Conservation (phyloP, 1,140 invertebrate species). For the Aricia agestis region DNA sequence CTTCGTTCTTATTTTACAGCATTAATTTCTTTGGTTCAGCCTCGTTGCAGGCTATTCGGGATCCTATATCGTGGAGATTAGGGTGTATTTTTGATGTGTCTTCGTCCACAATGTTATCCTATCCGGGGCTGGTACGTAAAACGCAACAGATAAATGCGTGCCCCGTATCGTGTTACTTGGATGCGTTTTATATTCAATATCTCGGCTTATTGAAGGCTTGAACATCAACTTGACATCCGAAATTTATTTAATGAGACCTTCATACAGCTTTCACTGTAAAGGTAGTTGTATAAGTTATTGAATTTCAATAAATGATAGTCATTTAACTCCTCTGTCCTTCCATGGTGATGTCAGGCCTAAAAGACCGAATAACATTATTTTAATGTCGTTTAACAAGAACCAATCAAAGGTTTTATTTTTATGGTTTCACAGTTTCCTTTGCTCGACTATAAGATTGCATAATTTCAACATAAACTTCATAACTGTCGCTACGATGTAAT, state of each 20-base stretch:
- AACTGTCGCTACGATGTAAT: not conserved
- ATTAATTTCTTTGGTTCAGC: conserved; percentile 35
- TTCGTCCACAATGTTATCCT: conserved; percentile 51
- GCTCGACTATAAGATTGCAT: not conserved
- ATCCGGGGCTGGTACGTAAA: conserved; percentile 57
- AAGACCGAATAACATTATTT: not conserved
- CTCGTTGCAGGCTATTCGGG: conserved; percentile 28
- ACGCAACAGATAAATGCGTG: conserved; percentile 65
- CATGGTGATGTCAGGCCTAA: not conserved
- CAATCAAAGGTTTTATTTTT: not conserved
- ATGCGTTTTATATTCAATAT: conserved; percentile 32
- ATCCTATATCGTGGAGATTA: conserved; percentile 27
- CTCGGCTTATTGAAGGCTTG: conserved; percentile 18
- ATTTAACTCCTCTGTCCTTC: not conserved
- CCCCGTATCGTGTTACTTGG: conserved; percentile 56
- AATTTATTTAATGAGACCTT: not conserved
- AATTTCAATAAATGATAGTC: not conserved
- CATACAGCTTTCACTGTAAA: not conserved
- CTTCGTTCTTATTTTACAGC: conserved; percentile 51
- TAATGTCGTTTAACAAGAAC: not conserved
- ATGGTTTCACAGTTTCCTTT: not conserved
- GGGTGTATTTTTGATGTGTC: conserved; percentile 31
- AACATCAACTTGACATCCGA: conserved; percentile 3
- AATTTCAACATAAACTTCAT: not conserved
- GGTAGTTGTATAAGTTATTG: not conserved